Evolutionary conservation across 2,888 invertebrate genomes (phyloP), one percentile per base, ranked within the genome.

Genomic region (Acleris laterana): DNA sequence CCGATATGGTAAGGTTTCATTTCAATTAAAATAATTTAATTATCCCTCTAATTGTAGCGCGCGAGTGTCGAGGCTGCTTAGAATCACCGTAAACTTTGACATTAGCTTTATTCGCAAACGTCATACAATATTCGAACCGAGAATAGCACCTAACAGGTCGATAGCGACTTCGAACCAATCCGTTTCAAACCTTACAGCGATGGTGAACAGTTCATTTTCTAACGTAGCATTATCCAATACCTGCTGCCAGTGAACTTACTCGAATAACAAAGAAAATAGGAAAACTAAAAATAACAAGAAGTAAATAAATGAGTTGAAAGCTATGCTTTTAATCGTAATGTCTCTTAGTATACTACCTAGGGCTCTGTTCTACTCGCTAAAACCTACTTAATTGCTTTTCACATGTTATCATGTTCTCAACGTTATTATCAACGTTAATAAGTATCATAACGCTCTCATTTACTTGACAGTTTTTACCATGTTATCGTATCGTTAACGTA

Each of bases 241-340:
- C 55, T 42, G 11, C 44, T 60, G 65, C 60, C 65, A 61, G 44
- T 56, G 55, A 61, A 65, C 65, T 60, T 51, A 17, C 20, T 50
- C 44, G 50, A 61, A 65, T 65, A 56, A 56, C 65, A 65, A 65
- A 61, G 60, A 65, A 65, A 56, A 65, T 65, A 55, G 50, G 60
- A 65, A 65, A 65, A 65, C 55, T 65, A 65, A 61, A 60, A 65
- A 60, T 65, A 65, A 50, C 53, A 48, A 44, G 42, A 25, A 46
- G n/a, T 28, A 60, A 59, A 62, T 53, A 32, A 62, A 32, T 49
- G 48, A 49, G 49, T 55, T 55, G 32, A 62, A 62, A 46, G 16
- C 46, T n/a, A 17, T 46, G 17, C 17, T 46, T 46, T n/a, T 46
- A 46, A 46, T n/a, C 46, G 32, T 32, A 9, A 32, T 9, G 9